phyloP scores from a whole-genome alignment of 2,797 vertebrate genomes.

The Tolypeutes matacus region DNA sequence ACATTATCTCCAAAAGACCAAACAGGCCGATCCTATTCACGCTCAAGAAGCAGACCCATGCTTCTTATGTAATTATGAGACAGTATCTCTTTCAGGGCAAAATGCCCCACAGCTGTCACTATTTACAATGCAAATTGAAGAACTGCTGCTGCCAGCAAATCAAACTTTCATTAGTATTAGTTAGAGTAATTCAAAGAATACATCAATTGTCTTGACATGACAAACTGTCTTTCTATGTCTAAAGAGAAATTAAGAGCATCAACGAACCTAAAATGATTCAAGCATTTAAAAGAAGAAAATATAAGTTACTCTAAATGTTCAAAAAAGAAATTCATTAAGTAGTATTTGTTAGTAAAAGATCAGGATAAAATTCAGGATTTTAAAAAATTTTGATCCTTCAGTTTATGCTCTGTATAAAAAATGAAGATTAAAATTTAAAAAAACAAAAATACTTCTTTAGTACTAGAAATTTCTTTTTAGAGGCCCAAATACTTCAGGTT shows the following conservation, averaged over 20 bases:
- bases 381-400: neutral
- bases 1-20: slow-evolving; percentile 57
- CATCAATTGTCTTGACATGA: slow-evolving; percentile 63
- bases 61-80: slow-evolving; percentile 56
- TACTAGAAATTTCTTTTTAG: neutral
- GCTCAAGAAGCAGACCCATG: neutral
- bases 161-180: slow-evolving; percentile 69
- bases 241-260: slow-evolving; percentile 59
- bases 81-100: slow-evolving; percentile 68
- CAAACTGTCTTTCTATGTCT: slow-evolving; percentile 64
- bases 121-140: slow-evolving; percentile 71
- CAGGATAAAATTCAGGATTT: slow-evolving; percentile 21
- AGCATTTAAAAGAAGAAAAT: neutral
- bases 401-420: slow-evolving; percentile 16
- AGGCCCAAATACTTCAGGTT: neutral
- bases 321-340: slow-evolving; percentile 41
- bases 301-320: slow-evolving; percentile 38
- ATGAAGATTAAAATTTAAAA: neutral
- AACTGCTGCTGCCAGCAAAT: slow-evolving; percentile 60
- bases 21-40: slow-evolving; percentile 46
- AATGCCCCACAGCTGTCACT: slow-evolving; percentile 76
- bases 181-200: slow-evolving; percentile 55
- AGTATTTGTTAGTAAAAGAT: slow-evolving; percentile 29
- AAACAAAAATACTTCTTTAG: neutral
- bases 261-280: slow-evolving; percentile 19